Conservation (phyloP, 1,140 invertebrate species). For the Zaprionus gabonicus region DNA sequence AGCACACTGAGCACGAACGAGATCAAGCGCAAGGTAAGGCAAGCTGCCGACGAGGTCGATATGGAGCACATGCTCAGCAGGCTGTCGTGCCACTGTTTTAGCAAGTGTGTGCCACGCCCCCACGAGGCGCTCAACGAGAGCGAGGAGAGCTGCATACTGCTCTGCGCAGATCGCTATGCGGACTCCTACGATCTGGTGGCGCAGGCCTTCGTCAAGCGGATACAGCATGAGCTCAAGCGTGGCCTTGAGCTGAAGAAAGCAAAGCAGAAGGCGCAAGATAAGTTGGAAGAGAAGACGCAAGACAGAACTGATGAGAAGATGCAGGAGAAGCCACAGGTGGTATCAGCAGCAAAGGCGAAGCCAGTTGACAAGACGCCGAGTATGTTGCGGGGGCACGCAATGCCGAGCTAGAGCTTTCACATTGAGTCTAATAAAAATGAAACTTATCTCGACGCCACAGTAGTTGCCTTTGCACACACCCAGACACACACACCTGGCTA, state of each 20-base stretch:
- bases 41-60: background rate
- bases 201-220: slow-evolving; percentile 8
- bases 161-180: slow-evolving; percentile 36
- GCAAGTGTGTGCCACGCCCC: slow-evolving; percentile 31
- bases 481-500: background rate
- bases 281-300: too few relatives aligned
- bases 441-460: background rate
- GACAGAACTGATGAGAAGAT: too few relatives aligned
- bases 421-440: background rate
- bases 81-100: slow-evolving; percentile 34
- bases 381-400: background rate
- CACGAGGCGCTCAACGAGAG: slow-evolving; percentile 6
- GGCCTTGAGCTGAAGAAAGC: slow-evolving; percentile 16
- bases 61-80: slow-evolving; percentile 26
- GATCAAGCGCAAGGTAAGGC: slow-evolving; percentile 4
- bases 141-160: slow-evolving; percentile 30
- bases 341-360: background rate
- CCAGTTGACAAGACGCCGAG: background rate
- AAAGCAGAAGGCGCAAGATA: background rate
- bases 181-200: slow-evolving; percentile 32
- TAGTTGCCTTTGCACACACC: background rate
- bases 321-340: too few relatives aligned
- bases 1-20: slow-evolving; percentile 1
- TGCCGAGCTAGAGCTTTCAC: background rate
- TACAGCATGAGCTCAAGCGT: slow-evolving; percentile 10